phyloP scores from a whole-genome alignment of 2,888 invertebrate species.

The Diadegma fenestrale region DNA sequence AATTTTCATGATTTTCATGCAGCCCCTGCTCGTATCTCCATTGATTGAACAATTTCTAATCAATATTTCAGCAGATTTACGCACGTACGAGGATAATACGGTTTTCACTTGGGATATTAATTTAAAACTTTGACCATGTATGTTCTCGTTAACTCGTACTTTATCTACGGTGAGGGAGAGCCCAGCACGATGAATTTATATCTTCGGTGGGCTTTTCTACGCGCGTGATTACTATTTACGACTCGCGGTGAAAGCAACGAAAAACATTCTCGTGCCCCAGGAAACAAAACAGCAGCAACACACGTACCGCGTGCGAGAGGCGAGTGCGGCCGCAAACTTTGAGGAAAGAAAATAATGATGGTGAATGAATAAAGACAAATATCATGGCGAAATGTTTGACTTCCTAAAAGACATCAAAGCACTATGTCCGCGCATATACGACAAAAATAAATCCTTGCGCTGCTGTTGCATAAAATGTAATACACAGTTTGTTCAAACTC shows the following conservation, averaged over 20 bases:
- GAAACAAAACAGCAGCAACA: conserved; percentile 4
- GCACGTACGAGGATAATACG: conserved; percentile 39
- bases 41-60: conserved; percentile 41
- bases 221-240: conserved; percentile 67
- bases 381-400: conserved; percentile 56
- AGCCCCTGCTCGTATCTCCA: not conserved
- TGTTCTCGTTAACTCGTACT: conserved; percentile 62
- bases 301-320: conserved; percentile 24
- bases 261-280: not conserved
- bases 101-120: conserved; percentile 53
- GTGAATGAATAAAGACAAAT: conserved; percentile 59
- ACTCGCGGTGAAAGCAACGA: conserved; percentile 45
- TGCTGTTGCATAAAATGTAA: not conserved
- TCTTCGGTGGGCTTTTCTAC: conserved; percentile 61
- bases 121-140: conserved; percentile 61
- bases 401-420: not conserved
- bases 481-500: conserved; percentile 10
- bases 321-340: conserved; percentile 39
- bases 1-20: conserved; percentile 36
- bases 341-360: conserved; percentile 62
- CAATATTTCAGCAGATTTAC: conserved; percentile 34
- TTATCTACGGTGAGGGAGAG: conserved; percentile 38
- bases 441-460: not conserved
- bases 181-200: conserved; percentile 54
- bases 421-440: not conserved